Base-by-base conservation (phyloP, 2,113 vertebrate species). In the Eolophus roseicapilla region DNA sequence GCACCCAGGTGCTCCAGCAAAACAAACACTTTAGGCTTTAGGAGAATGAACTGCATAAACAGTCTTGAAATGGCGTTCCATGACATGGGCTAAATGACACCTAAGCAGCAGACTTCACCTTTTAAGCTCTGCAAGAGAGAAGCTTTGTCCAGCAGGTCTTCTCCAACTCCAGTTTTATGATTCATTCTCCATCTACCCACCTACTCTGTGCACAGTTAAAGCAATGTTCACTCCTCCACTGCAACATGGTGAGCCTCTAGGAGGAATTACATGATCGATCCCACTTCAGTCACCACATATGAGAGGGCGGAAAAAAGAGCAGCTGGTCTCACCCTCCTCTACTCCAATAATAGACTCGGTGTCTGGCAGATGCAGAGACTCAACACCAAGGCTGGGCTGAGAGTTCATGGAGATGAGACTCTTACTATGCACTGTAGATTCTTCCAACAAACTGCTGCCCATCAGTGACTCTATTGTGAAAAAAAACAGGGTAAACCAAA, bases 361-460 rank as follows among this genome's bases (percentile, higher is more conserved):
- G 92, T 98, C 98, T 94, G 99, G 98, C 94, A 99, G 97, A 93
- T 98, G 98, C 97, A 99, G 98, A 80, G 99, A 97, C 94, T 99
- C 98, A 82, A 99, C 98, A 18, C 97, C 96, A 80, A 98, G 97
- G 93, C 96, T 98, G 75, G 98, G 90, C 89, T 98, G 97, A 92
- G 98, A 98, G 86, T 98, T 98, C 98, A 99, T 98, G 97, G 99
- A 97, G 94, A 99, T 98, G 97, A 99, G 97, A 90, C 97, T 97
- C 93, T 98, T 98, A 93, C 95, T 97, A 15, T 98, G 97, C 82
- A 98, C 98, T 59, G 98, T 98, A 23, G 99, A 98, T 60, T 98
- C 99, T 97, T 99, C 99, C 95, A 99, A 98, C 96, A 99, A 98
- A 97, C 98, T 99, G 97, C 99, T 99, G 76, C 99, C 99, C 96